Conservation (phyloP, 2,113 vertebrate genomes). For the Sylvia atricapilla region DNA sequence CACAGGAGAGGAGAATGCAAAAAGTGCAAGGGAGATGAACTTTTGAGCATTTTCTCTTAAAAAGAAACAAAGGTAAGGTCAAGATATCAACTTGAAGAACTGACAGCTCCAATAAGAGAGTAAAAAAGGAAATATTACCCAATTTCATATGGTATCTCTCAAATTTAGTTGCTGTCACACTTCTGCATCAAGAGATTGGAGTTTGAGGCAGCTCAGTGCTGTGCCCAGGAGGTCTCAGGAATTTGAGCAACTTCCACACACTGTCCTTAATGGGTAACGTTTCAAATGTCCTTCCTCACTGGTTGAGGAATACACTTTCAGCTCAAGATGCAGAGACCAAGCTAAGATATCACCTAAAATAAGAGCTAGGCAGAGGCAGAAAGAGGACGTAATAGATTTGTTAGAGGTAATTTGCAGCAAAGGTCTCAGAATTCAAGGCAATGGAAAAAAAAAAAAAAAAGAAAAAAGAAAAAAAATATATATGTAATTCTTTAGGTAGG, state of each 20-base stretch:
- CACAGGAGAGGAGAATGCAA: neutral
- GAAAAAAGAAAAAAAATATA: neutral
- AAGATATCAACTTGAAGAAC: neutral
- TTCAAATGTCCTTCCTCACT: neutral
- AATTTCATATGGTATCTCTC: neutral
- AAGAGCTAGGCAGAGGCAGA: neutral
- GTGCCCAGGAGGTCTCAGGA: neutral
- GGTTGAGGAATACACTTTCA: neutral
- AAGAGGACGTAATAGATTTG: neutral
- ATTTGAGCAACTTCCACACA: rapidly evolving
- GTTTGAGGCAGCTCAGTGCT: neutral
- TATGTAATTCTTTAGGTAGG: neutral
- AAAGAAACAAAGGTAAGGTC: neutral
- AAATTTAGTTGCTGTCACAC: neutral
- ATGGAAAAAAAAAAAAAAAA: neutral
- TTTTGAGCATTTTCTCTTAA: neutral
- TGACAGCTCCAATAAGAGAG: neutral
- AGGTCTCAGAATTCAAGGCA: neutral
- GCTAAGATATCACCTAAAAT: neutral
- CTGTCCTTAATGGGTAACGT: neutral
- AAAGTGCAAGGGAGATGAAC: neutral
- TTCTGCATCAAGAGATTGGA: neutral
- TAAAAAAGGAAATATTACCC: neutral
- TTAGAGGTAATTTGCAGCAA: neutral
- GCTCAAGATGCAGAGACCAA: neutral